A percentile compares a stretch with the other conserved stretches of the same genome.
Conservation (phyloP, 2,797 vertebrate genomes). For the Setipinna tenuifilis region DNA sequence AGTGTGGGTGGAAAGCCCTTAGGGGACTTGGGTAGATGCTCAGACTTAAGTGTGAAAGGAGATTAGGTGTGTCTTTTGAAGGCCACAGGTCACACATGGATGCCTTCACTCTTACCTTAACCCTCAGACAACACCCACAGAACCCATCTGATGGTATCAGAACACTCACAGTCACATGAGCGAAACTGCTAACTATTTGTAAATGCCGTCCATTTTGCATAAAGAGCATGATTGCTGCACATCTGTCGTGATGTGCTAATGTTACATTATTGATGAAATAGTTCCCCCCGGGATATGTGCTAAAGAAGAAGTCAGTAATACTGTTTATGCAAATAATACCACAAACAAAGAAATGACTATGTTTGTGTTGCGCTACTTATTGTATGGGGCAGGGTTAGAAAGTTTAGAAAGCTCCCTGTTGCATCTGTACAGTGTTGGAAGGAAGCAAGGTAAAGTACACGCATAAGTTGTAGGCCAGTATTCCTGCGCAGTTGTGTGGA, state of each 20-base stretch:
- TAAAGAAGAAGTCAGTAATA: background rate
- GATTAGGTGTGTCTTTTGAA: background rate
- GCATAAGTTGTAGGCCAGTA: background rate
- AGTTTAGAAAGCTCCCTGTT: background rate
- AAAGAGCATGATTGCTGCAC: background rate
- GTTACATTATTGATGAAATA: background rate
- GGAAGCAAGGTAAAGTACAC: background rate
- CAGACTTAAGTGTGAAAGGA: background rate
- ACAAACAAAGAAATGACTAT: background rate
- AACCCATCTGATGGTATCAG: constrained; percentile 48
- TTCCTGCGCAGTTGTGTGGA: background rate
- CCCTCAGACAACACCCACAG: constrained; percentile 56
- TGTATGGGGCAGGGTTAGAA: constrained; percentile 8
- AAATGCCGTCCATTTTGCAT: constrained; percentile 4
- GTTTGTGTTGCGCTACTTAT: background rate
- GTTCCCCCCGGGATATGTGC: too few species aligned
- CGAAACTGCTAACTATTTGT: constrained; percentile 48
- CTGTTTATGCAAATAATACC: background rate
- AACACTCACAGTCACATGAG: constrained; percentile 64
- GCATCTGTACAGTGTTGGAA: background rate
- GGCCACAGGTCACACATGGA: constrained; percentile 59
- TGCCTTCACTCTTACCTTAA: constrained; percentile 53
- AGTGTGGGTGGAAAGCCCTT: background rate
- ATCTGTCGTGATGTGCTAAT: background rate
- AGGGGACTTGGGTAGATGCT: background rate